Conservation (phyloP, 2,113 vertebrate species). For the Poeciliopsis occidentalis region DNA sequence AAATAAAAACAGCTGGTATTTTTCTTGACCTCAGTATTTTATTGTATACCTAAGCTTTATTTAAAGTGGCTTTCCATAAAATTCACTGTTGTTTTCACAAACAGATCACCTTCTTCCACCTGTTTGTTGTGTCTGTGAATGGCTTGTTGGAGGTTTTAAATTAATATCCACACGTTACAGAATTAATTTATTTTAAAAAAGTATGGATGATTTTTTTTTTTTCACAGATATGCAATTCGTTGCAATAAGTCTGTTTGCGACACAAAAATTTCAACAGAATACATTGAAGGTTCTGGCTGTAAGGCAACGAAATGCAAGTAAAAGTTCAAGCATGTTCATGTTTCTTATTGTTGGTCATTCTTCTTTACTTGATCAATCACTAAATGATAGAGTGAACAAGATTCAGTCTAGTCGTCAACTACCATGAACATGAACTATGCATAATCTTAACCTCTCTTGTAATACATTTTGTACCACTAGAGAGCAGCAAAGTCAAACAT, state of each 20-base stretch:
- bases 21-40: neutral
- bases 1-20: conserved; percentile 34
- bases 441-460: neutral
- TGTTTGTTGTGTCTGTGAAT: no score
- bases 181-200: neutral
- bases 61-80: neutral
- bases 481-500: conserved; percentile 36
- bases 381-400: no score
- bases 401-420: no score
- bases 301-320: neutral
- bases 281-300: neutral
- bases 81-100: no score
- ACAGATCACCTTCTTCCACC: no score
- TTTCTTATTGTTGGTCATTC: no score
- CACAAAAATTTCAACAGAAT: neutral
- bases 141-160: no score
- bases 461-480: conserved; percentile 47
- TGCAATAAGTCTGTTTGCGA: neutral
- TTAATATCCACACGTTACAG: neutral
- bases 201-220: neutral
- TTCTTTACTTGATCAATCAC: no score
- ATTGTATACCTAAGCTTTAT: neutral
- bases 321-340: neutral
- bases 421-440: neutral
- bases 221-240: neutral